These are phyloP conservation scores for Synanthedon tipuliformis DNA, from an alignment of 2,888 invertebrate genomes.

Conservation along the genomic window DNA sequence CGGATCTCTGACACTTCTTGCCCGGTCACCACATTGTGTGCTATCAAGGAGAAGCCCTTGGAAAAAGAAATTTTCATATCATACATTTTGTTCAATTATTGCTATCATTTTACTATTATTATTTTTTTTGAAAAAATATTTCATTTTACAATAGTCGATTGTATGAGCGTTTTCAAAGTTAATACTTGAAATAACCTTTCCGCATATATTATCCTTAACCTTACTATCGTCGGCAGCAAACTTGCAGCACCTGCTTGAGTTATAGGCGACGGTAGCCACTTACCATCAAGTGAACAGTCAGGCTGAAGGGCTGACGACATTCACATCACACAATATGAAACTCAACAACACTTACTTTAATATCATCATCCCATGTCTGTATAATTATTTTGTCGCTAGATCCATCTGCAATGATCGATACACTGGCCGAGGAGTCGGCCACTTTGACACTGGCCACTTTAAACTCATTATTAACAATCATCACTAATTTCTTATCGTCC, in stretches of 20 bases:
- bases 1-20: constrained; percentile 48
- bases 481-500: constrained; percentile 40
- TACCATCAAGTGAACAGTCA: no score
- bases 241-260: no score
- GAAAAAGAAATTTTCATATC: constrained; percentile 5
- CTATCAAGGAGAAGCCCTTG: constrained; percentile 56
- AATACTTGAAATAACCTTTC: no score
- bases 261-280: no score
- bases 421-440: constrained; percentile 34
- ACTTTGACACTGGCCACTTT: constrained; percentile 27
- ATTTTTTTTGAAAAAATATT: no score
- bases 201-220: no score
- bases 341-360: constrained; percentile 21
- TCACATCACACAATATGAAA: no score
- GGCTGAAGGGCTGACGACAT: no score
- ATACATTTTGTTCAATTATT: neutral
- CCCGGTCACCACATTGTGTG: constrained; percentile 39
- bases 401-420: constrained; percentile 34
- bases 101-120: no score
- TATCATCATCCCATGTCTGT: constrained; percentile 46
- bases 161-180: no score
- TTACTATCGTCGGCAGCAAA: neutral
- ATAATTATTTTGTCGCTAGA: constrained; percentile 32
- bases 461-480: constrained; percentile 43
- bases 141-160: no score